A percentile compares a stretch with the other conserved stretches of the same genome.
phyloP scores from a whole-genome alignment of 2,888 invertebrate species.

The Microctonus aethiopoides region DNA sequence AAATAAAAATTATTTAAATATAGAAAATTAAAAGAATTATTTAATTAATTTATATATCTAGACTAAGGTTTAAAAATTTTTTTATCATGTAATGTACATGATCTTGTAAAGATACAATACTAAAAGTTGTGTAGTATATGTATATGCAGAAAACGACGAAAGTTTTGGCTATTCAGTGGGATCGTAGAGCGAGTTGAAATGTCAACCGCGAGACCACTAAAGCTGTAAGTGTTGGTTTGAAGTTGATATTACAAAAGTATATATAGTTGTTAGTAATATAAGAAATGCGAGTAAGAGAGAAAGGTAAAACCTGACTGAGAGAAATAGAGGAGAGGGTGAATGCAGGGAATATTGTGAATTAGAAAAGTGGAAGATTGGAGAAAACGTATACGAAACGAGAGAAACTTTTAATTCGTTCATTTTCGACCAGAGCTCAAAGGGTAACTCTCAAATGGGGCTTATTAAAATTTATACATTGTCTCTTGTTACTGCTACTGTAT shows the following conservation, averaged over 20 bases:
- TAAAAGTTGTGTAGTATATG: too few species aligned
- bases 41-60: too few species aligned
- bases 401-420: slow-evolving; percentile 67
- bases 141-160: slow-evolving; percentile 54
- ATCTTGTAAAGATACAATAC: too few species aligned
- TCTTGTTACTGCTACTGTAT: slow-evolving; percentile 20
- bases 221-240: slow-evolving; percentile 36
- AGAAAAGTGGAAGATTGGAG: neutral
- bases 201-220: slow-evolving; percentile 64
- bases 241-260: neutral
- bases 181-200: slow-evolving; percentile 57
- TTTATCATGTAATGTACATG: too few species aligned
- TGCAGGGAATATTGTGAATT: neutral
- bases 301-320: slow-evolving; percentile 12
- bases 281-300: slow-evolving; percentile 11
- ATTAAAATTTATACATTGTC: slow-evolving; percentile 65
- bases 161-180: slow-evolving; percentile 59
- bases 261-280: neutral
- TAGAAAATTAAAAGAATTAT: too few species aligned
- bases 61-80: too few species aligned
- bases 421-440: slow-evolving; percentile 61
- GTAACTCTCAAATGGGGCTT: slow-evolving; percentile 59
- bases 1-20: neutral
- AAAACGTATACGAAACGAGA: slow-evolving; percentile 50
- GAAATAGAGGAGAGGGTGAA: neutral